A percentile compares a stretch with the other conserved stretches of the same genome.
Conservation (phyloP, 1,140 invertebrate genomes). For the Drosophila ficusphila region DNA sequence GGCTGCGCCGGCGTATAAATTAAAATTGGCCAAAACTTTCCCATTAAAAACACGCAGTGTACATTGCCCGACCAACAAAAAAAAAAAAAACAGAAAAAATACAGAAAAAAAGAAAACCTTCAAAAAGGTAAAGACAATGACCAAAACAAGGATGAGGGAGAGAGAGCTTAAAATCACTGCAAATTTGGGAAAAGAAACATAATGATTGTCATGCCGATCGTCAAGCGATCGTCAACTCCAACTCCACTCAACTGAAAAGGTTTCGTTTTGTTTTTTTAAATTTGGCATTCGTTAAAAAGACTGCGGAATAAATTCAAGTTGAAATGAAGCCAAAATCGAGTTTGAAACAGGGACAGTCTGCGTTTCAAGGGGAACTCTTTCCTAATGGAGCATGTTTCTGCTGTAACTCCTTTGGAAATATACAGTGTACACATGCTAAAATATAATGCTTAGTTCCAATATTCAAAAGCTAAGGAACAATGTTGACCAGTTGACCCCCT, state of each 20-base stretch:
- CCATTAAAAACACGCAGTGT: conserved; percentile 52
- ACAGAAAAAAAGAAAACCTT: conserved; percentile 53
- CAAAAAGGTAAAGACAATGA: conserved; percentile 45
- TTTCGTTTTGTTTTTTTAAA: conserved; percentile 45
- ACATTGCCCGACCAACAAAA: not conserved
- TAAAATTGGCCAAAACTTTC: conserved; percentile 64
- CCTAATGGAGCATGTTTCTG: no score
- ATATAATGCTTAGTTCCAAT: no score
- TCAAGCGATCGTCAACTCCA: conserved; percentile 30
- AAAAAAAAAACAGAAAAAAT: no score
- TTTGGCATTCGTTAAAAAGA: conserved; percentile 47
- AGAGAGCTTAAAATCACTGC: conserved; percentile 3
- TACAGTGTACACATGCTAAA: no score
- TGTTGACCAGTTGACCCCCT: no score
- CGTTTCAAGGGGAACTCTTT: no score
- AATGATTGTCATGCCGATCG: conserved; percentile 43
- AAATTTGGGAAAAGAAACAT: conserved; percentile 12
- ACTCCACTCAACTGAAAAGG: conserved; percentile 11
- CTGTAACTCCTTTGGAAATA: no score
- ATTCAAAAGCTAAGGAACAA: no score
- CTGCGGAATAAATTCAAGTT: conserved; percentile 57
- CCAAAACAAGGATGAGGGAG: conserved; percentile 14
- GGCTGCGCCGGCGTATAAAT: conserved; percentile 43
- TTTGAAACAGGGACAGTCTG: no score
- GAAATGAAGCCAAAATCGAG: conserved; percentile 30